Conservation (phyloP, 1,140 invertebrate genomes). For the Chironomus tepperi region DNA sequence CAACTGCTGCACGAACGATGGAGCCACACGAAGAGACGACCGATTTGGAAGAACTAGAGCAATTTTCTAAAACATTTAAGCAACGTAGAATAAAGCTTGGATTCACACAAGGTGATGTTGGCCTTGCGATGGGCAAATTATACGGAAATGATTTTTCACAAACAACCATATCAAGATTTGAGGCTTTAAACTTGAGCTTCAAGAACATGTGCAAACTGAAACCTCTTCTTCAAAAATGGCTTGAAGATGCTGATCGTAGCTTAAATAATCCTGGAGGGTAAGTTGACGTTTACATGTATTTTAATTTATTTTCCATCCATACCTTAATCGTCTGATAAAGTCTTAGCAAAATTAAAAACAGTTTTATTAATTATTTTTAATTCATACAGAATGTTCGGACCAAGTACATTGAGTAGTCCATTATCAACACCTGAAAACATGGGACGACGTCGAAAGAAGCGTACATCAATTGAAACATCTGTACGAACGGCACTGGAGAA, state of each 20-base stretch:
- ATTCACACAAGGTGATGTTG: constrained; percentile 98
- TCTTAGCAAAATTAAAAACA: no score
- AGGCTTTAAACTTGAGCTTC: constrained; percentile 95
- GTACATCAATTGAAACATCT: constrained; percentile 93
- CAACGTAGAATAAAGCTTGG: constrained; percentile 91
- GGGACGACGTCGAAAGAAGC: constrained; percentile 87
- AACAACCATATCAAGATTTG: constrained; percentile 97
- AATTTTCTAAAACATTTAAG: constrained; percentile 95
- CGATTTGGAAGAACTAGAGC: constrained; percentile 89
- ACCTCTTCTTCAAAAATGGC: constrained; percentile 93
- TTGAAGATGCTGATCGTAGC: constrained; percentile 91
- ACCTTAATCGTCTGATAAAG: background rate
- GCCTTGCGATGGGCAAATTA: constrained; percentile 94
- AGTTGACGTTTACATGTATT: constrained; percentile 25
- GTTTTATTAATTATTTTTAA: no score
- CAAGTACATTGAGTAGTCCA: constrained; percentile 65
- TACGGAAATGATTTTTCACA: constrained; percentile 99
- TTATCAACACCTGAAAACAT: constrained; percentile 76
- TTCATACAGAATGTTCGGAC: constrained; percentile 39
- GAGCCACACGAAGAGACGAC: constrained; percentile 86
- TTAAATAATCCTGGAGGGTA: constrained; percentile 59
- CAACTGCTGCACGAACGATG: constrained; percentile 44
- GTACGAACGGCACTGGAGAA: constrained; percentile 89
- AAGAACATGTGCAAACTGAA: constrained; percentile 99
- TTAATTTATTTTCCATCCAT: constrained; percentile 11